Base-by-base conservation (phyloP, 2,113 vertebrate species). In the Prochilodus magdalenae region DNA sequence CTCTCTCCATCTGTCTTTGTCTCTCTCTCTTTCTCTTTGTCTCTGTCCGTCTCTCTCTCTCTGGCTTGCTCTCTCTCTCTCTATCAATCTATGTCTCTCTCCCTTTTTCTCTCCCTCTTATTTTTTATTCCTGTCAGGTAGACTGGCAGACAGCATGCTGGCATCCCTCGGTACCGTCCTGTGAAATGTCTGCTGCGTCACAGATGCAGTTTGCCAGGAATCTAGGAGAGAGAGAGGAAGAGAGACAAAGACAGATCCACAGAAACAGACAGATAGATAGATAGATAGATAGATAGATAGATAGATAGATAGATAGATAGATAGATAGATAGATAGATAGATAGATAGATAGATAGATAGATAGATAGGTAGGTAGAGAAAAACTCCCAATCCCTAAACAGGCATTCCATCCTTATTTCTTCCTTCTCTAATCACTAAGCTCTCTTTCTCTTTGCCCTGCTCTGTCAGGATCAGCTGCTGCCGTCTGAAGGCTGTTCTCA, bases 381-480 rank as follows among this genome's bases (percentile, higher is more conserved):
- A 10, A 16, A 53, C 10, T 67, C 30, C 33, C 33, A 36, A 4
- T 36, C 33, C 33, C 5, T 44, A 44, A 44, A 11, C 40, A 44
- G 5, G 11, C 55, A 27, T 60, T 26, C 36, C 24, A 8, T 4
- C 57, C 27, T 73, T 12, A 60, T 3, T 29, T n/a, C 60, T 22
- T n/a, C 11, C 65, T 15, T 8, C 18, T 4, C 10, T 1, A 2
- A 26, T 62, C 24, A 57, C 49, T 75, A n/a, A n/a, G n/a, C 73
- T n/a, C 11, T 24, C 20, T 22, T 30, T 16, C 29, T n/a, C 15
- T 62, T 91, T 80, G 73, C 79, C 66, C 65, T 85, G 74, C 86
- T 77, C 40, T 91, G 91, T 92, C 91, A 89, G 87, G 81, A 86
- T 85, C 92, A 91, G 89, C 90, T 93, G 91, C 87, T 89, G 72